Evolutionary conservation across 2,888 invertebrate genomes (phyloP).

Genomic region (Drosophila peninsularis): DNA sequence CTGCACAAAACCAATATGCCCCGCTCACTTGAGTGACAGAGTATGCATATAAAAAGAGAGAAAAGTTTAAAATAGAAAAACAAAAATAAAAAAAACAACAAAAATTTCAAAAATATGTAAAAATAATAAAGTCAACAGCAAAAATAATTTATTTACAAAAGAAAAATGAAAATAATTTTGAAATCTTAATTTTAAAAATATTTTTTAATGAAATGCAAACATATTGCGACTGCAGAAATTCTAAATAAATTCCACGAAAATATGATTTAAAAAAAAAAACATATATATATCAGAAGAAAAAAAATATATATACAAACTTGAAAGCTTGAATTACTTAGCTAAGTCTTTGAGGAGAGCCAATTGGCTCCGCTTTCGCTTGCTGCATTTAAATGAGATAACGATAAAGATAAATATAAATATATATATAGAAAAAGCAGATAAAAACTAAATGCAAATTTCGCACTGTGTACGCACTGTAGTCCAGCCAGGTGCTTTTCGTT

Average conservation of each 20-base stretch:
- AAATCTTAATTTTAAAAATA: background rate
- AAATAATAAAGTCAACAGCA: background rate
- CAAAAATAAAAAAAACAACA: background rate
- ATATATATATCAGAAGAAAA: background rate
- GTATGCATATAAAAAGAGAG: background rate
- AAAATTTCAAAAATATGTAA: background rate
- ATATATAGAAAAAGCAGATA: background rate
- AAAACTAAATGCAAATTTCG: background rate
- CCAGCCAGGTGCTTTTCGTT: background rate
- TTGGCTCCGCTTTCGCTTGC: constrained; percentile 6
- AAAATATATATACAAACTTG: background rate
- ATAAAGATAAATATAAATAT: background rate
- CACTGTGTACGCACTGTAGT: constrained; percentile 4
- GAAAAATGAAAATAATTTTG: background rate
- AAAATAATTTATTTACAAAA: background rate
- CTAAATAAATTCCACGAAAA: background rate
- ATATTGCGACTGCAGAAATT: background rate
- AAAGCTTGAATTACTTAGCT: background rate
- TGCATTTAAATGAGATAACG: constrained; percentile 5
- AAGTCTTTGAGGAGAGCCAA: background rate
- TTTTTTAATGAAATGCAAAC: too few species aligned
- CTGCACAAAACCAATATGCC: background rate
- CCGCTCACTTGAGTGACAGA: background rate
- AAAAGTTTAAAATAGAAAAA: background rate
- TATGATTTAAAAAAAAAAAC: background rate